These are phyloP conservation scores for Calephelis perditalis DNA, from an alignment of 2,888 invertebrate species.

Conservation along the genomic window DNA sequence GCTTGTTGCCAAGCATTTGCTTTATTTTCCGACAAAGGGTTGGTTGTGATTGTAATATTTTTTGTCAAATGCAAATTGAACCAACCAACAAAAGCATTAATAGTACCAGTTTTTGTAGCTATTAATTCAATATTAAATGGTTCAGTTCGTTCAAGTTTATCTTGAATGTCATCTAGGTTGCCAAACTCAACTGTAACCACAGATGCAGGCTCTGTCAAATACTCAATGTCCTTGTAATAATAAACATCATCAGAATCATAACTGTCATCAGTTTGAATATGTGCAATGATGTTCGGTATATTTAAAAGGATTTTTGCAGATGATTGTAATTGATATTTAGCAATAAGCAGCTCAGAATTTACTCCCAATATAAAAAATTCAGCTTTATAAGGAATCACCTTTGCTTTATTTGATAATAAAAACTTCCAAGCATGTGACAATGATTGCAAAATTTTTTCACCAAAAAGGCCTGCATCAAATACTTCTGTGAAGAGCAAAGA, in stretches of 20 bases:
- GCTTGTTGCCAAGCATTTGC: constrained; percentile 88
- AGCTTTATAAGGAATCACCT: constrained; percentile 80
- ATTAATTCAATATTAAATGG: constrained; percentile 55
- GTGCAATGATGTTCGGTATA: constrained; percentile 41
- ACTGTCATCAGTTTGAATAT: constrained; percentile 63
- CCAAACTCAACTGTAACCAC: constrained; percentile 82
- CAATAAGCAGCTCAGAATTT: constrained; percentile 71
- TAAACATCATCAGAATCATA: constrained; percentile 85
- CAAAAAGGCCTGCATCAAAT: constrained; percentile 88
- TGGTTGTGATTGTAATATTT: constrained; percentile 78
- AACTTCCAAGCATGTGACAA: constrained; percentile 83
- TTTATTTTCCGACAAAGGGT: constrained; percentile 67
- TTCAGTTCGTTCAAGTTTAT: constrained; percentile 46
- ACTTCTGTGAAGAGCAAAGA: constrained; percentile 86
- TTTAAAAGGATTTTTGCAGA: constrained; percentile 45
- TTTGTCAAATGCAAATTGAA: constrained; percentile 84
- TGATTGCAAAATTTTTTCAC: constrained; percentile 83
- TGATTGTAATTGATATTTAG: constrained; percentile 59
- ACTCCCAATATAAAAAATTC: constrained; percentile 81
- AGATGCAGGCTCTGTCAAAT: constrained; percentile 76
- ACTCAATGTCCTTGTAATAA: constrained; percentile 70
- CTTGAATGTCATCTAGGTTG: constrained; percentile 65
- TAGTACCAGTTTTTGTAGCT: constrained; percentile 62
- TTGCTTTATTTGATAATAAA: constrained; percentile 67
- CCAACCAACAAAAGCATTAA: constrained; percentile 85